Base-by-base conservation (phyloP, 2,113 vertebrate species). In the Pygoscelis antarcticus region DNA sequence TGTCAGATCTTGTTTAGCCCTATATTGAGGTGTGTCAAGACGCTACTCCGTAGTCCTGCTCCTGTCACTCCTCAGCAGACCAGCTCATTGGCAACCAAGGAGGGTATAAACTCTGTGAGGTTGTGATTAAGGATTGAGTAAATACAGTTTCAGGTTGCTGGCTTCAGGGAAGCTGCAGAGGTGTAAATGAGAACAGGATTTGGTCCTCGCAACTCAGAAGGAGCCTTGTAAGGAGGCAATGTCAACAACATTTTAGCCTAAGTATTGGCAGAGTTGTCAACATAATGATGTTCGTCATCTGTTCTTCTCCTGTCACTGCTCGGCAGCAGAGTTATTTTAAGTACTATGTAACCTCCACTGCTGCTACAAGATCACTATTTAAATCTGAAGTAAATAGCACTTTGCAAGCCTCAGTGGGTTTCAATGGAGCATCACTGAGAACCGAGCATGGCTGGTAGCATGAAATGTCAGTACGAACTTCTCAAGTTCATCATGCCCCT, bases 251-350 rank as follows among this genome's bases (percentile, higher is more conserved):
- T 76, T 83, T 89, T 94, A 58, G 64, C 52, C 58, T 23, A 30
- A 64, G 17, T 80, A 93, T 69, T 93, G 92, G 27, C 78, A 75
- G 60, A 85, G 44, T 69, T 96, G 88, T 97, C 91, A 92, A 96
- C 72, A 71, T 84, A 71, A 89, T 83, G 65, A 89, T 83, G 65
- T 70, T 81, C 54, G 65, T 91, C 60, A 58, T 51, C 30, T 0
- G 0, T 72, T 95, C 70, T 87, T 69, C 22, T 11, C 34, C 32
- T 96, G 78, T 87, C 82, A 79, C 29, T 1, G 1, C 22, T 60
- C 1, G 2, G 52, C 52, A 75, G 44, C 47, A 74, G 52, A 77
- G 44, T 47, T 95, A 49, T 76, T 90, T 91, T 66, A 83, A 85
- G 52, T 15, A 29, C 19, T 89, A 22, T 47, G 51, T 49, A 88